Base-by-base conservation (phyloP, 2,113 vertebrate genomes). In the Leptosomus discolor region DNA sequence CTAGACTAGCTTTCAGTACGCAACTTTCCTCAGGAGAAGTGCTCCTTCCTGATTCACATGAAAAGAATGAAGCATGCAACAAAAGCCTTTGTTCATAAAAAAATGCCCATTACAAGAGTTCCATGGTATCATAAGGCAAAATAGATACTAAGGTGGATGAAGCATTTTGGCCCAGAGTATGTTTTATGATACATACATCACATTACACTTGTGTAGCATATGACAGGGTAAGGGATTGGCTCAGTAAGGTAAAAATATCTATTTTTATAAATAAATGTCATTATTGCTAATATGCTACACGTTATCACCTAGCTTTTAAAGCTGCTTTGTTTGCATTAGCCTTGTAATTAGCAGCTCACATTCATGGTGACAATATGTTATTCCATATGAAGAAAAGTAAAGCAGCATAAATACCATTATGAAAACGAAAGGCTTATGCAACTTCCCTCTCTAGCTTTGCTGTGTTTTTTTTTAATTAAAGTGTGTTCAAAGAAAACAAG, bases 231-330 rank as follows among this genome's bases (percentile, higher is more conserved):
- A 97, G 68, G 73, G 74, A 96, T 69, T 98, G 98, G 98, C 98
- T 98, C 97, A 98, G 98, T 98, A 95, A 89, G 88, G 65, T 97
- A 85, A 76, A 97, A 94, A 94, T 92, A 70, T 97, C 82, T n/a
- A 46, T 86, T 87, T 96, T 92, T 96, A 85, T 85, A 96, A 96
- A 96, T 64, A 96, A 74, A 94, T 60, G 53, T 92, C 95, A 91
- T 98, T 98, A 98, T 98, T 98, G 98, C 98, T 98, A 97, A 97
- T 95, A 96, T 97, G 98, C 97, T 97, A 98, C 94, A 96, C 92
- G 19, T 93, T 79, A 96, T 39, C 85, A 79, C 90, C 84, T 58
- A 90, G 95, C 78, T 88, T 27, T 30, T 60, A 90, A 95, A 97
- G 97, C 96, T 89, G 95, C 96, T 96, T 81, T 64, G 63, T 70